Conservation (phyloP, 2,113 vertebrate genomes). For the Cyprinodon brontotheroides region DNA sequence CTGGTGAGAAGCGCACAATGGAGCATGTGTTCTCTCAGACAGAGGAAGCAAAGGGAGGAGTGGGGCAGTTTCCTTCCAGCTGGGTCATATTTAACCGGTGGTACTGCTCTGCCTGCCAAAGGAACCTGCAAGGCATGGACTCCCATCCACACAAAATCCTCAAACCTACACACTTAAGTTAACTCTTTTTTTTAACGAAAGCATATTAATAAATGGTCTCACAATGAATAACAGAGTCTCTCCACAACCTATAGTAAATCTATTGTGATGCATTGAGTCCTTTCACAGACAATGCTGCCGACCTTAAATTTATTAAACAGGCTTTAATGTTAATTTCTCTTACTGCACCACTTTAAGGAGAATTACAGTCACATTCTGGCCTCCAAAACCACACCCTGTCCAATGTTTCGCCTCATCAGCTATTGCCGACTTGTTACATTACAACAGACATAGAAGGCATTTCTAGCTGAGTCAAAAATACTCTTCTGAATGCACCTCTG, state of each 20-base stretch:
- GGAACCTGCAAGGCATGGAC: slow-evolving; percentile 34
- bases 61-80: slow-evolving; percentile 60
- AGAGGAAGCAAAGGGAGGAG: slow-evolving; percentile 51
- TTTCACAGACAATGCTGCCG: no score
- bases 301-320: no score
- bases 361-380: no score
- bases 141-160: slow-evolving; percentile 6
- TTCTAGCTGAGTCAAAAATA: slow-evolving; percentile 48
- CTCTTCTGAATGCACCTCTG: slow-evolving; percentile 33
- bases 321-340: no score
- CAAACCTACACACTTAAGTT: background rate
- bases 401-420: no score
- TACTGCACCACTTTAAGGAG: no score
- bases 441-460: slow-evolving; percentile 29
- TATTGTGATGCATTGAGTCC: no score
- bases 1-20: slow-evolving; percentile 59
- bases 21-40: slow-evolving; percentile 64
- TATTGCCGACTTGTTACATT: no score
- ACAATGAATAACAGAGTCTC: slow-evolving; percentile 13
- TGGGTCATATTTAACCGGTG: slow-evolving; percentile 73
- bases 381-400: no score
- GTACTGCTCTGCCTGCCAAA: slow-evolving; percentile 37
- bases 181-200: background rate
- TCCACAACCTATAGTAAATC: slow-evolving; percentile 44
- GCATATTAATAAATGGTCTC: background rate